A percentile compares a stretch with the other conserved stretches of the same genome.
Evolutionary conservation across 2,113 vertebrate species (phyloP).

Genomic region (Helogale parvula): DNA sequence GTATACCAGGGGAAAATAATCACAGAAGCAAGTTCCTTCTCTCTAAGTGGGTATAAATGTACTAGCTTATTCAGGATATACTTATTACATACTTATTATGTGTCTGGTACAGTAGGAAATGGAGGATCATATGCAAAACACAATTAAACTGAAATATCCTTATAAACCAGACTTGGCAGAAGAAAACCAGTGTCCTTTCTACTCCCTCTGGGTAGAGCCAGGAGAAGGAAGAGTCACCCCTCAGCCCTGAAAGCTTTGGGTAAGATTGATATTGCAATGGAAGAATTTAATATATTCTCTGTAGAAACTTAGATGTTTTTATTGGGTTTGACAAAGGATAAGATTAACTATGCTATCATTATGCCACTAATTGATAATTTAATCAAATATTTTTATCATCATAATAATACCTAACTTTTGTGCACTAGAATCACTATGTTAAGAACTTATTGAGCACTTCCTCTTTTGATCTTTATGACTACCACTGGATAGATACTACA

Average conservation of each 20-base stretch:
- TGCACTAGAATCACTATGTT: not conserved
- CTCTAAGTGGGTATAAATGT: not conserved
- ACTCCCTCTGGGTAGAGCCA: not conserved
- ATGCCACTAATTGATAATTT: not conserved
- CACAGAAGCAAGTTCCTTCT: not conserved
- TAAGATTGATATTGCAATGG: not conserved
- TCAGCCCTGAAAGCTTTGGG: not conserved
- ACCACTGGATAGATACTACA: not conserved
- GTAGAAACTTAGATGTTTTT: not conserved
- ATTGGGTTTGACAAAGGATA: not conserved
- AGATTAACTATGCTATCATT: not conserved
- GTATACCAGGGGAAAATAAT: not conserved
- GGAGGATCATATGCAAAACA: slow-evolving; percentile 1
- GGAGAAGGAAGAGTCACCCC: not conserved
- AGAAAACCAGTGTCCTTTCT: not conserved
- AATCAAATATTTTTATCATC: not conserved
- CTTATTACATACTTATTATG: slow-evolving; percentile 17
- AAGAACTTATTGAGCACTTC: not conserved
- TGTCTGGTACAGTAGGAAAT: not conserved
- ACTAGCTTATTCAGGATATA: not conserved
- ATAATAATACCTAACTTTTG: not conserved
- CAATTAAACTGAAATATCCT: not conserved
- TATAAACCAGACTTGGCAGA: not conserved
- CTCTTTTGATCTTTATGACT: not conserved
- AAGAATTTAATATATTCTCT: not conserved